A percentile compares a stretch with the other conserved stretches of the same genome.
Evolutionary conservation across 2,797 vertebrate genomes (phyloP).

Genomic region (Hozukius guyotensis): DNA sequence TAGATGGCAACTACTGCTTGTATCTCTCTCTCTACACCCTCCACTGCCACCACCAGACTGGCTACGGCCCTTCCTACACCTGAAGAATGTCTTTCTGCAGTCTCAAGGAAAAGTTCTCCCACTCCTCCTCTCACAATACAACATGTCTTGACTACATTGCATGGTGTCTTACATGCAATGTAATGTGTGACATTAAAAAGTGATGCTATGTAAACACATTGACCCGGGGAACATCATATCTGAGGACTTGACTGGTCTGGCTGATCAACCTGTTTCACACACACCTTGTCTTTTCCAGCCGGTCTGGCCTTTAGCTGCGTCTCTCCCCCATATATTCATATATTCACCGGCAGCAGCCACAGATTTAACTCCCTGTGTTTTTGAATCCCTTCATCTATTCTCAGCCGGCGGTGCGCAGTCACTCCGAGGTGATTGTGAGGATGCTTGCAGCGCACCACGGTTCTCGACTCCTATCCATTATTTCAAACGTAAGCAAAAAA

Average conservation of each 20-base stretch:
- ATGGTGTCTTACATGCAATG: background rate
- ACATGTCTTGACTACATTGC: background rate
- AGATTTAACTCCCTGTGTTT: slow-evolving; percentile 21
- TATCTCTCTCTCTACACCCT: no score
- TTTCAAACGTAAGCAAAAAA: slow-evolving; percentile 14
- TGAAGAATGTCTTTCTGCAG: background rate
- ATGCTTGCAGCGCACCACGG: background rate
- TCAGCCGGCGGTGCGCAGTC: background rate
- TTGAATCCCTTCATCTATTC: slow-evolving; percentile 28
- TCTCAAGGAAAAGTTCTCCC: background rate
- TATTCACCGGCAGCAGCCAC: slow-evolving; percentile 16
- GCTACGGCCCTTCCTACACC: background rate
- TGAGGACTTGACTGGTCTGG: background rate
- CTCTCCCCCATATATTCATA: slow-evolving; percentile 29
- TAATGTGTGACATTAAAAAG: background rate
- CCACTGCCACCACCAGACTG: background rate
- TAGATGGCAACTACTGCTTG: background rate
- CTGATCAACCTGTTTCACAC: slow-evolving; percentile 5
- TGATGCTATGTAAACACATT: background rate
- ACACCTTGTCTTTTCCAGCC: background rate
- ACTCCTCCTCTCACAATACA: background rate
- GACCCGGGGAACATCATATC: background rate
- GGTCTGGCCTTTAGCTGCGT: background rate
- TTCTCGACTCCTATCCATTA: slow-evolving; percentile 1
- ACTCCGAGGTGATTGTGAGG: background rate